Percentiles rank a stretch among this genome's conserved stretches.
phyloP scores from a whole-genome alignment of 1,140 invertebrate genomes.

The Eciton burchellii region DNA sequence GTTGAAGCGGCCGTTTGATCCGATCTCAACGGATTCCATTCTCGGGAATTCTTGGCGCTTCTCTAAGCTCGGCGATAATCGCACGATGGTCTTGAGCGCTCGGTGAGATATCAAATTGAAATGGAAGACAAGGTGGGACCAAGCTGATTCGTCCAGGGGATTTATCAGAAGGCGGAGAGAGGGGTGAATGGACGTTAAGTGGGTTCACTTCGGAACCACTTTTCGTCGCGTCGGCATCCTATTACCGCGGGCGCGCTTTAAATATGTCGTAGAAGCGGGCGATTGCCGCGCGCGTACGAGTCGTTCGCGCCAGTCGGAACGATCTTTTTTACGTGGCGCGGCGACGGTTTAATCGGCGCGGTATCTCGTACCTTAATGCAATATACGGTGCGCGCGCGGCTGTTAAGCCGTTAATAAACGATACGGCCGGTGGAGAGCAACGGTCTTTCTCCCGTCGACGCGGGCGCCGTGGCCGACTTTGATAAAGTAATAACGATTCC shows the following conservation, averaged over 20 bases:
- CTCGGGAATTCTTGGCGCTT: neutral
- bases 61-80: neutral
- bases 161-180: neutral
- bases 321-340: constrained; percentile 32
- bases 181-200: constrained; percentile 16
- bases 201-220: constrained; percentile 25
- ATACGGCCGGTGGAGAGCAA: constrained; percentile 42
- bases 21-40: neutral
- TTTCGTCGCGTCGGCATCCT: constrained; percentile 17
- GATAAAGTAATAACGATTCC: constrained; percentile 60
- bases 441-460: constrained; percentile 37
- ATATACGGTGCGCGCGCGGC: constrained; percentile 44
- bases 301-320: constrained; percentile 30
- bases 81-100: neutral
- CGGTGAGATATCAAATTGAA: constrained; percentile 17
- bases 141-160: neutral
- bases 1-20: too few species aligned
- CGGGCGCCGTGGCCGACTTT: constrained; percentile 35
- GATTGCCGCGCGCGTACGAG: constrained; percentile 2
- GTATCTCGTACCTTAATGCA: constrained; percentile 58
- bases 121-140: neutral
- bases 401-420: constrained; percentile 60
- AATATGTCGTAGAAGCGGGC: constrained; percentile 27
- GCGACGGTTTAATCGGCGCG: constrained; percentile 57
- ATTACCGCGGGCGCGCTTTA: constrained; percentile 44